A percentile compares a stretch with the other conserved stretches of the same genome.
These are phyloP conservation scores for Brachyalestes nurse DNA, from an alignment of 2,797 vertebrate genomes.

Conservation along the genomic window DNA sequence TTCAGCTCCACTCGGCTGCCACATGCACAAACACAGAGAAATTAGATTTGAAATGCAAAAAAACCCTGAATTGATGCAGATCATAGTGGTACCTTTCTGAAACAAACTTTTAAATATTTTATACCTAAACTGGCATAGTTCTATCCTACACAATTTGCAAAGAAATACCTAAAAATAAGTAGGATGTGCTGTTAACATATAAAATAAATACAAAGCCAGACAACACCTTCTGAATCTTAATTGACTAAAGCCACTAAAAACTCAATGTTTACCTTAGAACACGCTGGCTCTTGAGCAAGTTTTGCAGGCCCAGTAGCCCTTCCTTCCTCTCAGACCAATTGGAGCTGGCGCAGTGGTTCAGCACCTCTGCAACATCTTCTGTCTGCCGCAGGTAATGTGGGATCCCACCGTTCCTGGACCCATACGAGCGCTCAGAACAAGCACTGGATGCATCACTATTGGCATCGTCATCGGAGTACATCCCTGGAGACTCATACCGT, in stretches of 20 bases:
- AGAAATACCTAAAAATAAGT: background rate
- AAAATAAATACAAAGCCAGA: background rate
- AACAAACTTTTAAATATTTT: too few relatives aligned
- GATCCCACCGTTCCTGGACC: slow-evolving; percentile 91
- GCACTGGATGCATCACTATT: slow-evolving; percentile 96
- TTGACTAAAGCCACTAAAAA: background rate
- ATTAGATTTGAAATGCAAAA: slow-evolving; percentile 2
- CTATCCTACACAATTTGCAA: background rate
- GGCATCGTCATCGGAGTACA: slow-evolving; percentile 94
- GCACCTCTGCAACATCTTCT: slow-evolving; percentile 95
- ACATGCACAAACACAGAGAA: background rate
- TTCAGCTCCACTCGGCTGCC: slow-evolving; percentile 89
- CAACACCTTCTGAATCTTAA: background rate
- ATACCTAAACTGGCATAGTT: too few relatives aligned
- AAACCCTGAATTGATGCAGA: background rate
- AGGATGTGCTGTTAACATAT: background rate
- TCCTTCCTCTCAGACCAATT: slow-evolving; percentile 99
- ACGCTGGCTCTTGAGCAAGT: slow-evolving; percentile 88
- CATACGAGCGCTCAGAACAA: slow-evolving; percentile 94
- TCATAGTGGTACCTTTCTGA: background rate
- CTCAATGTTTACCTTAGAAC: slow-evolving; percentile 80
- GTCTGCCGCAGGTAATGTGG: slow-evolving; percentile 94
- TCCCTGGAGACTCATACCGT: slow-evolving; percentile 91
- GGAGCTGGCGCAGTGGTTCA: slow-evolving; percentile 98
- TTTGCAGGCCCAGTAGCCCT: slow-evolving; percentile 89